These are phyloP conservation scores for Atta texana DNA, from an alignment of 1,140 invertebrate genomes.

Conservation along the genomic window DNA sequence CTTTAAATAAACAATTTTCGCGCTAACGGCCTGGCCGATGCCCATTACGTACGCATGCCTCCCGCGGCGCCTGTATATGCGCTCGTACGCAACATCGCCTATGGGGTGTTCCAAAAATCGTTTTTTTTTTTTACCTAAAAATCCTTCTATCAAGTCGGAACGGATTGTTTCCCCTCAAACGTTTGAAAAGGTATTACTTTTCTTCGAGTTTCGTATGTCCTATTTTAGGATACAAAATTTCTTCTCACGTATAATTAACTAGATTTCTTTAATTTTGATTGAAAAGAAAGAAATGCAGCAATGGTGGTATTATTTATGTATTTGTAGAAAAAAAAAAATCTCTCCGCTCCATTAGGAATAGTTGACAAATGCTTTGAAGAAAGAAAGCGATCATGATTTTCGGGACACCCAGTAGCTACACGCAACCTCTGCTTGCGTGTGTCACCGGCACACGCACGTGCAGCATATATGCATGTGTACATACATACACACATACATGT, in stretches of 20 bases:
- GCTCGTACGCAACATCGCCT: conserved; percentile 73
- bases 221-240: neutral
- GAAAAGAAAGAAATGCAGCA: neutral
- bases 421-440: conserved; percentile 60
- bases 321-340: neutral
- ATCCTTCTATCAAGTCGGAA: neutral
- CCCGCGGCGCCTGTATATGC: conserved; percentile 32
- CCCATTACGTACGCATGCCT: conserved; percentile 78
- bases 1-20: conserved; percentile 83
- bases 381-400: conserved; percentile 15
- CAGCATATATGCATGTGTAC: neutral
- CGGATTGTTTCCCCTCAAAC: neutral
- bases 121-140: neutral
- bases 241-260: neutral
- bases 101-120: conserved; percentile 31
- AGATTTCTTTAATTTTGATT: neutral
- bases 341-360: neutral
- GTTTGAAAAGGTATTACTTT: neutral
- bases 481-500: neutral
- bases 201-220: neutral
- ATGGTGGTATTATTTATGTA: neutral
- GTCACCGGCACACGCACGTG: conserved; percentile 31
- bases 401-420: conserved; percentile 53
- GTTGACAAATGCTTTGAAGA: neutral
- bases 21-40: conserved; percentile 74